Conservation (phyloP, 2,797 vertebrate species). For the Neostethus bicornis region DNA sequence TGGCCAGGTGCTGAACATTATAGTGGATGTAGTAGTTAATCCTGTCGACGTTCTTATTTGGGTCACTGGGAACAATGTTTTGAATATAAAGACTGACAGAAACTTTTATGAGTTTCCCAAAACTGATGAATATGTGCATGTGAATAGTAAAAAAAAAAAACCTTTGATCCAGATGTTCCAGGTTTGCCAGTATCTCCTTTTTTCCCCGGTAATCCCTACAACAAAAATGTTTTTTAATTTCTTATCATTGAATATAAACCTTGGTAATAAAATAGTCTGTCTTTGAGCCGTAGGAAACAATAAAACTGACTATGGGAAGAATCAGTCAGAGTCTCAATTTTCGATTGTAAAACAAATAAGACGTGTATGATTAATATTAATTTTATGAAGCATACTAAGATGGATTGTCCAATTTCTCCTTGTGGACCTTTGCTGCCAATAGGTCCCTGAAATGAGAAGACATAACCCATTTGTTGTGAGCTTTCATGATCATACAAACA, state of each 20-base stretch:
- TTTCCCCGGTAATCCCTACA: slow-evolving; percentile 73
- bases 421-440: slow-evolving; percentile 62
- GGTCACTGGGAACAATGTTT: too few species aligned
- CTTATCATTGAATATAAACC: not conserved
- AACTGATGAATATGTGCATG: too few species aligned
- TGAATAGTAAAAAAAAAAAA: slow-evolving; percentile 35
- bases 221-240: slow-evolving; percentile 1
- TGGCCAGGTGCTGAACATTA: not conserved
- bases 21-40: not conserved
- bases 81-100: too few species aligned
- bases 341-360: not conserved
- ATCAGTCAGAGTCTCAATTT: too few species aligned
- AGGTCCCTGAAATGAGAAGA: slow-evolving; percentile 67
- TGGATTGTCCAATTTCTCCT: slow-evolving; percentile 64
- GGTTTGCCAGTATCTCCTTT: slow-evolving; percentile 63
- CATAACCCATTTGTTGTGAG: not conserved
- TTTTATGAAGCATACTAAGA: slow-evolving; percentile 58
- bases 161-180: slow-evolving; percentile 75
- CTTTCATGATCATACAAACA: slow-evolving; percentile 1
- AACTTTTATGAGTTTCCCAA: too few species aligned
- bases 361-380: not conserved
- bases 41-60: not conserved
- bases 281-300: not conserved
- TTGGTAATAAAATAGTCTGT: too few species aligned
- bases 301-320: too few species aligned